These are phyloP conservation scores for Fukomys damarensis DNA, from an alignment of 2,113 vertebrate genomes.

Conservation along the genomic window DNA sequence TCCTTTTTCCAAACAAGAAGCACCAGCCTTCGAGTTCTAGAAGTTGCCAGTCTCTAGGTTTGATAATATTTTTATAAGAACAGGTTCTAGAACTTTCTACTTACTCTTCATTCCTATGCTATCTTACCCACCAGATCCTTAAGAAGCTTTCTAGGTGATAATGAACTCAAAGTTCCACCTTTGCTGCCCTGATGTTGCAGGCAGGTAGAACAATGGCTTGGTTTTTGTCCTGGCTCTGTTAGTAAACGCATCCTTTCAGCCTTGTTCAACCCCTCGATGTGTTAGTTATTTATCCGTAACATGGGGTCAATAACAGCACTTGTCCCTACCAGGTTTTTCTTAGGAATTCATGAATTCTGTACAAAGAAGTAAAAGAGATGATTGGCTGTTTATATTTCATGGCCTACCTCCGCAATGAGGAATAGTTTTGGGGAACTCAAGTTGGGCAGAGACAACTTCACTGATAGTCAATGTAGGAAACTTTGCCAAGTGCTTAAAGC, in stretches of 20 bases:
- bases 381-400: background rate
- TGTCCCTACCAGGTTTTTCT: background rate
- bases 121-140: background rate
- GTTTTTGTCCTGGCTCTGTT: background rate
- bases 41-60: background rate
- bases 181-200: background rate
- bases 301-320: background rate
- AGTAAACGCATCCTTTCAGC: background rate
- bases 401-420: background rate
- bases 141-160: background rate
- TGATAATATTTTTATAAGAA: background rate
- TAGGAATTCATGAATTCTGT: conserved; percentile 16
- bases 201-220: background rate
- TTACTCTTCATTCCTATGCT: background rate
- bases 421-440: background rate
- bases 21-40: background rate
- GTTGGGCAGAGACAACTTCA: background rate
- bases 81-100: background rate
- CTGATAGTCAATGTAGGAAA: background rate
- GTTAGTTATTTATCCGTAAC: conserved; percentile 13
- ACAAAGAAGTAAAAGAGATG: background rate
- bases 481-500: background rate
- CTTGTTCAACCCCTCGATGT: background rate
- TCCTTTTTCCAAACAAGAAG: conserved; percentile 1
- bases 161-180: background rate